phyloP scores from a whole-genome alignment of 1,140 invertebrate genomes.

The Portunus trituberculatus region DNA sequence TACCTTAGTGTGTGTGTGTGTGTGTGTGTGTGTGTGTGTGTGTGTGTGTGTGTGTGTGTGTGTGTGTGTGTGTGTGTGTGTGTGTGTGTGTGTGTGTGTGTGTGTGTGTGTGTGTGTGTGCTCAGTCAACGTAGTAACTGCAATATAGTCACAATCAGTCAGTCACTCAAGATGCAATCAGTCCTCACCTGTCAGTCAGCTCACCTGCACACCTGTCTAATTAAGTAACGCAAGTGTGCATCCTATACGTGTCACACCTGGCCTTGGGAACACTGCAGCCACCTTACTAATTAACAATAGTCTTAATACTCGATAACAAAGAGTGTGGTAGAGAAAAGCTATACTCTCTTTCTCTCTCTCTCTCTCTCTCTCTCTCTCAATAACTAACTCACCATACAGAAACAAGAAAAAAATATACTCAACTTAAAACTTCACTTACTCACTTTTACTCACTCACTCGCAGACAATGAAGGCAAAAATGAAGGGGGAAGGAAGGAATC shows the following conservation, averaged over 20 bases:
- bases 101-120: conserved; percentile 13
- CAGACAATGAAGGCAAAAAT: neutral
- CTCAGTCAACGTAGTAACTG: neutral
- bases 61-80: conserved; percentile 25
- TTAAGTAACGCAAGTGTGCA: no score
- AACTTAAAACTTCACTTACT: no score
- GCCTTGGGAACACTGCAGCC: no score
- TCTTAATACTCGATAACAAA: no score
- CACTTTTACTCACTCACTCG: neutral
- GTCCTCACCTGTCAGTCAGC: neutral
- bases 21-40: neutral
- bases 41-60: neutral
- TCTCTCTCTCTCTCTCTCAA: no score
- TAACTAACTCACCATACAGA: neutral
- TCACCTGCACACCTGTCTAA: neutral
- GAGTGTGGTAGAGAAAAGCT: no score
- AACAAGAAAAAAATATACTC: no score
- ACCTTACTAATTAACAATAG: no score
- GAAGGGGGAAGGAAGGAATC: neutral
- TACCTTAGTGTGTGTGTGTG: conserved; percentile 36
- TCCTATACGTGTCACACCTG: neutral
- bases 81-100: neutral
- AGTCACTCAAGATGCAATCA: no score
- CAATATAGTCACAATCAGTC: neutral
- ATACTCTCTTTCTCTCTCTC: no score